A percentile compares a stretch with the other conserved stretches of the same genome.
Conservation (phyloP, 1,140 invertebrate genomes). For the Lethocerus indicus region DNA sequence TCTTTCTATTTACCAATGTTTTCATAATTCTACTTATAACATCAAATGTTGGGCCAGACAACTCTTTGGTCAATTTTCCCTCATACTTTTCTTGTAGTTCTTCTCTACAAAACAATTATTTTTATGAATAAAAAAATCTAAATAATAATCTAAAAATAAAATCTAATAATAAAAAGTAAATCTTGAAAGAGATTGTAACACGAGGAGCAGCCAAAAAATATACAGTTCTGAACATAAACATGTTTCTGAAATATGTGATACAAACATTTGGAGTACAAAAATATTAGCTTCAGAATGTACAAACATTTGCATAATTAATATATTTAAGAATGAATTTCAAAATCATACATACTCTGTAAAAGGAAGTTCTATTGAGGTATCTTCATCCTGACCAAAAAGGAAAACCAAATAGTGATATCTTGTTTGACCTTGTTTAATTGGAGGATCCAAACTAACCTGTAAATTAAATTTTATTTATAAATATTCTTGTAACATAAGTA, state of each 20-base stretch:
- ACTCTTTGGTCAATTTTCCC: conserved; percentile 77
- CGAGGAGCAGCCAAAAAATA: too few species aligned
- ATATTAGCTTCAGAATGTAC: too few species aligned
- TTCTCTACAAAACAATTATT: conserved; percentile 35
- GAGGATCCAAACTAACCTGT: conserved; percentile 84
- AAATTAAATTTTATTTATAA: conserved; percentile 14
- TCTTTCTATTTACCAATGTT: conserved; percentile 81
- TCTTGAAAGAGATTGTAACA: too few species aligned
- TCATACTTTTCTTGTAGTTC: conserved; percentile 91
- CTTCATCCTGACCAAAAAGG: conserved; percentile 81
- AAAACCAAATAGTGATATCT: conserved; percentile 90
- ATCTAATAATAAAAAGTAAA: too few species aligned
- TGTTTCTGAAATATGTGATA: too few species aligned
- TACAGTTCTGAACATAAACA: too few species aligned
- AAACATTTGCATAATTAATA: background rate
- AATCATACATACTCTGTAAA: conserved; percentile 62
- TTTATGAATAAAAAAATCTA: background rate
- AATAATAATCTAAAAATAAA: conserved; percentile 17
- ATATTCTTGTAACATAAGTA: background rate
- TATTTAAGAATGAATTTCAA: conserved; percentile 2
- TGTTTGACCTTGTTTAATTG: conserved; percentile 99
- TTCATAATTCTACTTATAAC: conserved; percentile 94
- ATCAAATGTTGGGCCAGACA: conserved; percentile 87
- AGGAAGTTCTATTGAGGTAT: conserved; percentile 81
- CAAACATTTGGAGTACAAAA: too few species aligned